Evolutionary conservation across 2,113 vertebrate species (phyloP).

Genomic region (Sceloporus tristichus): DNA sequence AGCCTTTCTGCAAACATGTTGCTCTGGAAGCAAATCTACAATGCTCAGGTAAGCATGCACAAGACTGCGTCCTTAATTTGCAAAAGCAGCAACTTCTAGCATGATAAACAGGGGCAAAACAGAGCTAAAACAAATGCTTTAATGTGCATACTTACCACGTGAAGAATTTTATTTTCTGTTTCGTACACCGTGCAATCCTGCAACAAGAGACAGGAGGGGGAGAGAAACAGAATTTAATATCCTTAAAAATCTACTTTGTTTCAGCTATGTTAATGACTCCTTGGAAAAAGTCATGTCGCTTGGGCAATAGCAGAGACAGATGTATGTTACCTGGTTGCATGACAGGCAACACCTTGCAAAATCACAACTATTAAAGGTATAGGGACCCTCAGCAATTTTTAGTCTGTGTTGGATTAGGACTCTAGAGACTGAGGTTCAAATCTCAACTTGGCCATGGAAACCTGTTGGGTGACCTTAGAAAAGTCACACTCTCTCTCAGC

Average conservation of each 20-base stretch:
- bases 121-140: slow-evolving; percentile 36
- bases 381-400: too few species aligned
- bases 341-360: not conserved
- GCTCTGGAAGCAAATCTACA: not conserved
- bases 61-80: not conserved
- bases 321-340: not conserved
- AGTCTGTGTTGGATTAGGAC: too few species aligned
- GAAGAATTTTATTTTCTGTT: slow-evolving; percentile 93
- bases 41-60: not conserved
- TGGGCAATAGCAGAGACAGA: not conserved
- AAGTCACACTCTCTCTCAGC: too few species aligned
- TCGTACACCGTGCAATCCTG: slow-evolving; percentile 93
- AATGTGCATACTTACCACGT: slow-evolving; percentile 84
- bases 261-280: not conserved
- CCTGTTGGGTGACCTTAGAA: too few species aligned
- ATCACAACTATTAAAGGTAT: too few species aligned
- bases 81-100: not conserved
- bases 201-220: slow-evolving; percentile 32
- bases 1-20: not conserved
- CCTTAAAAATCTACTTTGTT: not conserved
- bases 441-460: too few species aligned
- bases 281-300: slow-evolving; percentile 2
- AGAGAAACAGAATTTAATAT: slow-evolving; percentile 23
- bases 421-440: too few species aligned
- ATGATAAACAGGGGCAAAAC: not conserved